A percentile compares a stretch with the other conserved stretches of the same genome.
Evolutionary conservation across 2,888 invertebrate species (phyloP).

Genomic region (Drosophila lutescens): DNA sequence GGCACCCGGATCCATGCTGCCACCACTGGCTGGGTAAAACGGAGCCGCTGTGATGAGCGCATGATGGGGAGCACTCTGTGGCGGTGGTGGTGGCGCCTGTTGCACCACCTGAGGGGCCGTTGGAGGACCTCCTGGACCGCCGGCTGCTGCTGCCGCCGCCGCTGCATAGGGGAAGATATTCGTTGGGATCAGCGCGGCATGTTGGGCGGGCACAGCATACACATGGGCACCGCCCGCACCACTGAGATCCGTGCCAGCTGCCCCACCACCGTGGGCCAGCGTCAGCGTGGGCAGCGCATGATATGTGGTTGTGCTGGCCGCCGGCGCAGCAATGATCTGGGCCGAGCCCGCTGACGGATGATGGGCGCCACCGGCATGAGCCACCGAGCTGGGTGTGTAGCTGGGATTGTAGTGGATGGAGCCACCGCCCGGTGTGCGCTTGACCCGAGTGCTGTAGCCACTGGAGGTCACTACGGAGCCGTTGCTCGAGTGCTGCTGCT

Average conservation of each 20-base stretch:
- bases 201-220: conserved; percentile 83
- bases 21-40: conserved; percentile 73
- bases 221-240: conserved; percentile 78
- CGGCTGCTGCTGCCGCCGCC: conserved; percentile 62
- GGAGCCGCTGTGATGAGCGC: conserved; percentile 82
- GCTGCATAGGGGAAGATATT: conserved; percentile 83
- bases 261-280: conserved; percentile 73
- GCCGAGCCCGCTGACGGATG: conserved; percentile 63
- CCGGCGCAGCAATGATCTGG: conserved; percentile 61
- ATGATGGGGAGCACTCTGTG: conserved; percentile 77
- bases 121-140: conserved; percentile 30
- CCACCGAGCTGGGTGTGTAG: conserved; percentile 53
- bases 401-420: conserved; percentile 71
- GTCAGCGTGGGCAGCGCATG: conserved; percentile 81
- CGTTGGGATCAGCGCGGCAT: conserved; percentile 82
- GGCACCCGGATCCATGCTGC: conserved; percentile 54
- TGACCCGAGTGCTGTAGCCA: conserved; percentile 74
- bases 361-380: conserved; percentile 44
- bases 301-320: conserved; percentile 81
- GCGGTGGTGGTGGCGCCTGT: conserved; percentile 52
- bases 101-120: conserved; percentile 68
- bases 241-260: conserved; percentile 75
- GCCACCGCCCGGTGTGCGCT: conserved; percentile 79
- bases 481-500: conserved; percentile 35
- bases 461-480: conserved; percentile 34